These are phyloP conservation scores for Ameiurus melas DNA, from an alignment of 2,113 vertebrate species.

Conservation along the genomic window DNA sequence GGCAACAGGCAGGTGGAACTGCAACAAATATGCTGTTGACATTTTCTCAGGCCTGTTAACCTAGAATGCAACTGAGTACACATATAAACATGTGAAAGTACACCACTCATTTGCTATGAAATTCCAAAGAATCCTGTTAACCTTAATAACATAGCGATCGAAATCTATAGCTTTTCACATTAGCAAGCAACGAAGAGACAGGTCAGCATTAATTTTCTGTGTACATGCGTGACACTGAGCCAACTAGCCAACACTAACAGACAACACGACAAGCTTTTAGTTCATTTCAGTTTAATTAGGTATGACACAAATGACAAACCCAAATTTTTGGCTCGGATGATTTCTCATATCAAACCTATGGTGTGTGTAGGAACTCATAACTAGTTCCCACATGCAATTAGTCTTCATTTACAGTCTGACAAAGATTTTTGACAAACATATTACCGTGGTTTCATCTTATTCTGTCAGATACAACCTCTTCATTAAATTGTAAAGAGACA, in stretches of 20 bases:
- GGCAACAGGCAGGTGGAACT: not conserved
- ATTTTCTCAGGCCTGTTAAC: not conserved
- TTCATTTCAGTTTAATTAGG: too few relatives aligned
- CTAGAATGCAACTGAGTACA: not conserved
- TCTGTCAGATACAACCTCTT: not conserved
- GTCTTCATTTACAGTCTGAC: not conserved
- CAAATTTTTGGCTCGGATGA: not conserved
- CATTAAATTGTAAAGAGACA: not conserved
- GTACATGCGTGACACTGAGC: too few relatives aligned
- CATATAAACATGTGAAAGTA: not conserved
- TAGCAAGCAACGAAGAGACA: not conserved
- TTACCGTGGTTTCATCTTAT: not conserved
- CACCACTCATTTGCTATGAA: not conserved
- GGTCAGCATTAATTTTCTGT: not conserved
- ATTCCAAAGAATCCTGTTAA: not conserved
- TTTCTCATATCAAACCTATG: too few relatives aligned
- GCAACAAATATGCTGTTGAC: not conserved
- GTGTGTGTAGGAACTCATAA: too few relatives aligned
- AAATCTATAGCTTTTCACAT: not conserved
- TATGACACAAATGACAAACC: not conserved
- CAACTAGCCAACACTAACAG: not conserved
- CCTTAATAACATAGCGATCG: not conserved
- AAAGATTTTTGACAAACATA: not conserved
- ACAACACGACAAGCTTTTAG: too few relatives aligned
- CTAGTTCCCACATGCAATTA: not conserved